Evolutionary conservation across 2,113 vertebrate species (phyloP).

Genomic region (Podocnemis expansa): DNA sequence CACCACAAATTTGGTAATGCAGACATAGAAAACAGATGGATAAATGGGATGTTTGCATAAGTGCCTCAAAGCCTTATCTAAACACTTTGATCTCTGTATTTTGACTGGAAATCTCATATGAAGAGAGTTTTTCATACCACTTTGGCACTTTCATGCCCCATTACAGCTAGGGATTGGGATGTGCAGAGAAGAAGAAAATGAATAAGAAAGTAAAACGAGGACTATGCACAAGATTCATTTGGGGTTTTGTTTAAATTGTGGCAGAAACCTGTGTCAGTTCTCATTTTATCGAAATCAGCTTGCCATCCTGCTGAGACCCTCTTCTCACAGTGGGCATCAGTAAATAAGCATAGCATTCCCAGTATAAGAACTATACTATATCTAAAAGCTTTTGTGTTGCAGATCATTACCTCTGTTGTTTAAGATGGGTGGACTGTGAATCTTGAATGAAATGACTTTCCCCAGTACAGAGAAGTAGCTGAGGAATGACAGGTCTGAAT

Average conservation of each 20-base stretch:
- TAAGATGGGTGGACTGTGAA: background rate
- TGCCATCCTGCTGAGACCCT: background rate
- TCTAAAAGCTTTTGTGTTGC: background rate
- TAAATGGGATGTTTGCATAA: background rate
- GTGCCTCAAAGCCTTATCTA: background rate
- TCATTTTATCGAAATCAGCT: background rate
- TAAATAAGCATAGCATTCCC: background rate
- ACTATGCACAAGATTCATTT: background rate
- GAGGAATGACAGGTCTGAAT: no score
- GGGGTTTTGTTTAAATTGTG: background rate
- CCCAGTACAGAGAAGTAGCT: no score
- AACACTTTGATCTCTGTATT: rapidly evolving
- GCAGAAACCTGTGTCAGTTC: background rate
- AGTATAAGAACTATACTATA: background rate
- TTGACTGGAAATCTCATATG: background rate
- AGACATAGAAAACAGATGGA: background rate
- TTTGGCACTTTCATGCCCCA: background rate
- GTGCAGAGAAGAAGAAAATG: background rate
- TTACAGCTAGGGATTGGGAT: background rate
- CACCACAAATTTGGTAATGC: background rate
- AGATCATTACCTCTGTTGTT: background rate
- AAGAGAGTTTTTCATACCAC: background rate
- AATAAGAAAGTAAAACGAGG: background rate
- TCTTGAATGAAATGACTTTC: no score
- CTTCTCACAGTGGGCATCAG: rapidly evolving